Base-by-base conservation (phyloP, 2,797 vertebrate genomes). In the Capromys pilorides region DNA sequence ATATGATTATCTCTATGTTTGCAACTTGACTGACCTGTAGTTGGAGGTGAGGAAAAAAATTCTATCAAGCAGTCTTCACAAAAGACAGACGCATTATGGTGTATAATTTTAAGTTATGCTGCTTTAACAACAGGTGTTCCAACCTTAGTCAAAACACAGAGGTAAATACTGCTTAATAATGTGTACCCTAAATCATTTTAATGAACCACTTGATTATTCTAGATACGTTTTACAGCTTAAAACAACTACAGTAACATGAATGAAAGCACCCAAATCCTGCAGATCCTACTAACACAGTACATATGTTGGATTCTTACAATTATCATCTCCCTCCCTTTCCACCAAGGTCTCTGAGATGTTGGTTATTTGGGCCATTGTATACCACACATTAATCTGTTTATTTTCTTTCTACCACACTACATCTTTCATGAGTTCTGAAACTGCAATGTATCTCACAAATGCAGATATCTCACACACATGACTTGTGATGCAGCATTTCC, bases 1-100 rank as follows among this genome's bases (percentile, higher is more conserved):
- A 57, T 93, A 95, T 97, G 93, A 88, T 91, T 95, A 88, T 36
- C 11, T 36, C 79, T 31, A 36, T 78, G 61, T 39, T 92, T 87
- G 62, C 41, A 85, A 24, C 36, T 93, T 94, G 78, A 89, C 94
- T 90, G 81, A 67, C 78, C 91, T 80, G 51, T 62, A 61, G 49
- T 95, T 90, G 81, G 69, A 81, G 86, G 3, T 96, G 84, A 91
- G 21, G 57, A 49, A 28, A 87, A n/a, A 89, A 54, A 51, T 88
- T 91, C 77, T 87, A 62, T 24, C 61, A 91, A 41, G 45, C 61
- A 87, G 67, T 54, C 24, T 77, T 84, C 57, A 73, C 59, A 87
- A 73, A 93, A 49, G 59, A 83, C 84, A 84, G 64, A 31, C 28
- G 7, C 31, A 67, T 66, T 88, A 85, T 36, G 49, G 22, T 31